Conservation (phyloP, 2,888 invertebrate genomes). For the Kuschelorhynchus macadamiae region DNA sequence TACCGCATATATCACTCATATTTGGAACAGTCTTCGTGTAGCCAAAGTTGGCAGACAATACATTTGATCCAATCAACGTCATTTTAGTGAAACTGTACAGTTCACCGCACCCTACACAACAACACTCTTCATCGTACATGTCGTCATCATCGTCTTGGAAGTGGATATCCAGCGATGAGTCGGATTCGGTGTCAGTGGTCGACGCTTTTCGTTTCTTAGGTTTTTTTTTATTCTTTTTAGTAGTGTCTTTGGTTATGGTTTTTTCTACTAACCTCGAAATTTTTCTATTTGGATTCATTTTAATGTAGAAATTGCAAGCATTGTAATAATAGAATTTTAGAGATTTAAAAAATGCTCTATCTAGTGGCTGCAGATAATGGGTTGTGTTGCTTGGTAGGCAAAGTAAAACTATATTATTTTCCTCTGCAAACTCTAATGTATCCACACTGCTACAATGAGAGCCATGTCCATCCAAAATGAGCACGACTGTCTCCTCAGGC, state of each 20-base stretch:
- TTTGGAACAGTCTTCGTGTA: constrained; percentile 46
- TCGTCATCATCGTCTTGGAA: constrained; percentile 47
- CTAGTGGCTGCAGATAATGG: constrained; percentile 56
- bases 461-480: constrained; percentile 59
- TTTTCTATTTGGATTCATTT: constrained; percentile 25
- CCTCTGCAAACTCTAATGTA: constrained; percentile 45
- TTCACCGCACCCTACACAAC: constrained; percentile 26
- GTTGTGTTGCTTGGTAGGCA: constrained; percentile 55
- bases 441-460: constrained; percentile 54
- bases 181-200: constrained; percentile 42
- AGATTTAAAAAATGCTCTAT: constrained; percentile 56
- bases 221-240: constrained; percentile 10
- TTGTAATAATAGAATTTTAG: constrained; percentile 54
- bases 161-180: constrained; percentile 39
- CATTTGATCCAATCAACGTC: constrained; percentile 47
- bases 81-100: constrained; percentile 34
- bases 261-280: constrained; percentile 25
- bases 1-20: constrained; percentile 33
- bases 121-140: constrained; percentile 31
- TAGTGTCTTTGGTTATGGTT: background rate
- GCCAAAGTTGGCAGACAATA: constrained; percentile 48
- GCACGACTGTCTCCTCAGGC: constrained; percentile 55
- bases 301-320: constrained; percentile 27
- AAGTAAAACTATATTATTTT: constrained; percentile 56
- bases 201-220: constrained; percentile 18